phyloP scores from a whole-genome alignment of 23 tunicate species.

The Halocynthia aurantium region DNA sequence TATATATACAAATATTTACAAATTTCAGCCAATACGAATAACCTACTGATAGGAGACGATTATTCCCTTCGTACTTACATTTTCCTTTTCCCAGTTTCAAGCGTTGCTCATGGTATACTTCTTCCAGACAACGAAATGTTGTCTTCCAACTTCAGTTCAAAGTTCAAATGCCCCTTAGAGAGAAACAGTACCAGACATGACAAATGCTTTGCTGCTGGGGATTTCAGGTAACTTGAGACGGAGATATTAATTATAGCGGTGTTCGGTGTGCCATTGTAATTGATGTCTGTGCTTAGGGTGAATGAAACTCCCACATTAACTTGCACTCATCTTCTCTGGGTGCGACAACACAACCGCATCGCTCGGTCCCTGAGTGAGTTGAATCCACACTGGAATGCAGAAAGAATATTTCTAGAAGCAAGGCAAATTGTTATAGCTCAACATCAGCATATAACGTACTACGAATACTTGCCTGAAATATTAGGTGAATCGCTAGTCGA shows the following conservation, averaged over 20 bases:
- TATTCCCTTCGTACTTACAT: not conserved
- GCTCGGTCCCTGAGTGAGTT: slow-evolving; percentile 19
- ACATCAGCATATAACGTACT: slow-evolving; percentile 56
- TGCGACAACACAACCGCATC: slow-evolving; percentile 66
- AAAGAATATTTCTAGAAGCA: slow-evolving; percentile 44
- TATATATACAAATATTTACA: too few relatives aligned
- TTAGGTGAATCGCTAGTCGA: not conserved
- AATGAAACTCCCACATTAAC: slow-evolving; percentile 69
- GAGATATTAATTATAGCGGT: not conserved
- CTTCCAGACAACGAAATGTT: not conserved
- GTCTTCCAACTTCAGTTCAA: not conserved
- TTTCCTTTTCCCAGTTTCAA: not conserved
- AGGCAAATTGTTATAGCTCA: slow-evolving; percentile 48
- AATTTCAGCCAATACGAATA: too few relatives aligned
- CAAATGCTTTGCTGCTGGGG: slow-evolving; percentile 9
- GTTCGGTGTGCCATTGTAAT: not conserved
- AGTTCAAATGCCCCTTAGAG: not conserved
- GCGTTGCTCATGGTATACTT: not conserved
- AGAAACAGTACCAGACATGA: not conserved
- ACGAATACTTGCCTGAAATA: slow-evolving; percentile 47
- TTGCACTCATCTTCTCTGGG: slow-evolving; percentile 52
- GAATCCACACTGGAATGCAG: slow-evolving; percentile 56
- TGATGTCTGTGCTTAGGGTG: slow-evolving; percentile 6
- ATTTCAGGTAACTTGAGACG: slow-evolving; percentile 6
- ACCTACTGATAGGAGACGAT: too few relatives aligned